Conservation (phyloP, 1,140 invertebrate genomes). For the Eurosta solidaginis region DNA sequence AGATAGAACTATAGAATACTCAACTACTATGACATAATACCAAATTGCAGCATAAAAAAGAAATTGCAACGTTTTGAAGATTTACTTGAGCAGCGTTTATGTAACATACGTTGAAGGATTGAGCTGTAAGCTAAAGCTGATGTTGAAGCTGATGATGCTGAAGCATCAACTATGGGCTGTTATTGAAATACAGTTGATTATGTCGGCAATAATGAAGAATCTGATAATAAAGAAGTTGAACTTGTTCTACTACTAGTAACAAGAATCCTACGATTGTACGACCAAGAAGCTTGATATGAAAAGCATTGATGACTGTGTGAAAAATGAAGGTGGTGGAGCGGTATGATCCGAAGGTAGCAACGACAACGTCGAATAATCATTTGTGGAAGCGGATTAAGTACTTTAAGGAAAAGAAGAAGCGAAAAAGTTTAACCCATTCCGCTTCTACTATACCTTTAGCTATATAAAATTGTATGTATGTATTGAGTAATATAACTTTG, state of each 20-base stretch:
- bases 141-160: constrained; percentile 1
- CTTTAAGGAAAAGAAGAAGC: neutral
- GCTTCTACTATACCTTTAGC: neutral
- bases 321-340: no score
- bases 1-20: no score
- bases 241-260: no score
- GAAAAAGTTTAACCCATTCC: neutral
- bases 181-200: neutral
- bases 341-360: no score
- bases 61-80: constrained; percentile 9
- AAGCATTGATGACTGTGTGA: constrained; percentile 3
- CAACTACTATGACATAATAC: neutral
- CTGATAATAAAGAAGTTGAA: neutral
- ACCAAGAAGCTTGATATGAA: neutral
- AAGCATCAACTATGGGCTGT: neutral
- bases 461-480: neutral
- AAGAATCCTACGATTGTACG: neutral
- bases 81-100: constrained; percentile 14
- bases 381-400: constrained; percentile 21
- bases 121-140: no score
- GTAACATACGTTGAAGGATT: constrained; percentile 5
- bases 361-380: constrained; percentile 3
- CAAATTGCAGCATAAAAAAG: constrained; percentile 7
- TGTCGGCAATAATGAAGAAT: neutral
- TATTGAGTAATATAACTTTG: no score